These are phyloP conservation scores for Chrysodeixis includens DNA, from an alignment of 2,888 invertebrate species.

Conservation along the genomic window DNA sequence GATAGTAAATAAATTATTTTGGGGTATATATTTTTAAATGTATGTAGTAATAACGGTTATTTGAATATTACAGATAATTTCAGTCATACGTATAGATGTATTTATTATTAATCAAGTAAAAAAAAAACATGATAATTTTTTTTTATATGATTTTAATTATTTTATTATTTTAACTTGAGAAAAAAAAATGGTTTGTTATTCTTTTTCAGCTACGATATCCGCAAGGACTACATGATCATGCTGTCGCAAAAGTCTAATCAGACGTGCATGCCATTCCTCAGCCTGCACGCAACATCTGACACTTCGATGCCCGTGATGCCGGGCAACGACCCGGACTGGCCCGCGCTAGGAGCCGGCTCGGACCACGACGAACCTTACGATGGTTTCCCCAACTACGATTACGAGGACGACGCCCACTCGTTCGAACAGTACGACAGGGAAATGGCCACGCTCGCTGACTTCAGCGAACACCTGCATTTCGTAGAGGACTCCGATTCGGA, in stretches of 20 bases:
- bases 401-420: slow-evolving; percentile 21
- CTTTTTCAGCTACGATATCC: slow-evolving; percentile 27
- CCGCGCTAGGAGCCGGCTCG: not conserved
- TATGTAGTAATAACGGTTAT: too few species aligned
- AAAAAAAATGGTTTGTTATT: too few species aligned
- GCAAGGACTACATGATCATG: slow-evolving; percentile 12
- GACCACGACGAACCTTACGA: slow-evolving; percentile 6
- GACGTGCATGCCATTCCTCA: not conserved
- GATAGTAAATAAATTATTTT: too few species aligned
- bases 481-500: not conserved
- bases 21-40: too few species aligned
- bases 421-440: slow-evolving; percentile 18
- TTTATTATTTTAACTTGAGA: too few species aligned
- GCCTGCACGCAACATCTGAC: not conserved
- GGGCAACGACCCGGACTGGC: not conserved
- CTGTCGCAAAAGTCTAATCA: slow-evolving; percentile 7
- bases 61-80: too few species aligned
- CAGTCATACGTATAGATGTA: too few species aligned
- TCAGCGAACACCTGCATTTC: not conserved
- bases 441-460: not conserved
- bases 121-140: too few species aligned
- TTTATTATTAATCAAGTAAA: too few species aligned
- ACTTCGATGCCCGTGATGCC: not conserved
- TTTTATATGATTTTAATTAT: too few species aligned
- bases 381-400: slow-evolving; percentile 20